Evolutionary conservation across 2,113 vertebrate genomes (phyloP), one percentile per base, ranked within the genome.

Genomic region (Uropsilus gracilis): DNA sequence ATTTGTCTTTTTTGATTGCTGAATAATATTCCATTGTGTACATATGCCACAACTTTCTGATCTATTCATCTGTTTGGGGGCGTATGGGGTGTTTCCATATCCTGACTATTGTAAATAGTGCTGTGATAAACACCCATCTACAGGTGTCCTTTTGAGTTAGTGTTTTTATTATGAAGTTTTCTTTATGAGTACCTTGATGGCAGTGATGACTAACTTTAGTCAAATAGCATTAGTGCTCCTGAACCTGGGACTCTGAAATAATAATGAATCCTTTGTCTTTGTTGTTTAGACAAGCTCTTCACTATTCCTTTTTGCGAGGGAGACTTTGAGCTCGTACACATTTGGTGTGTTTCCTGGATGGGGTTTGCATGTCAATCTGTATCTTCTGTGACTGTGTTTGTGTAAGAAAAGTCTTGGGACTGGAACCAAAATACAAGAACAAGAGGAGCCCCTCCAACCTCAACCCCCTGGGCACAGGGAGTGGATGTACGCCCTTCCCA

Each of bases 221-320:
- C 42, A 84, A 76, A 39, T 32, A 63, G 32, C 90, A 87, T 72
- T 64, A n/a, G 10, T 42, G 57, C 89, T 68, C 71, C 77, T 94
- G 90, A 84, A 93, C 94, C 72, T 57, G 82, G 81, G 55, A 61
- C 55, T 89, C 73, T 46, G 68, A 55, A 50, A 82, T 82, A 94
- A 89, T 86, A 77, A 78, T 78, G 90, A 69, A 78, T 88, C 24
- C 61, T 94, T 85, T 50, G 32, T 92, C 76, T 90, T 88, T 73
- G 72, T 39, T 72, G 77, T 86, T 87, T 92, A 95, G 86, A 77
- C 92, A 94, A 95, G 90, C 72, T 94, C 57, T 37, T 93, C 37
- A 53, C 61, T 77, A 85, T 89, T 92, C 66, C 9, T 81, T 57
- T 81, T 63, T 90, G 53, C 87, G 81, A 82, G 73, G 82, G 82